Evolutionary conservation across 2,113 vertebrate species (phyloP).

Genomic region (Neotoma lepida): DNA sequence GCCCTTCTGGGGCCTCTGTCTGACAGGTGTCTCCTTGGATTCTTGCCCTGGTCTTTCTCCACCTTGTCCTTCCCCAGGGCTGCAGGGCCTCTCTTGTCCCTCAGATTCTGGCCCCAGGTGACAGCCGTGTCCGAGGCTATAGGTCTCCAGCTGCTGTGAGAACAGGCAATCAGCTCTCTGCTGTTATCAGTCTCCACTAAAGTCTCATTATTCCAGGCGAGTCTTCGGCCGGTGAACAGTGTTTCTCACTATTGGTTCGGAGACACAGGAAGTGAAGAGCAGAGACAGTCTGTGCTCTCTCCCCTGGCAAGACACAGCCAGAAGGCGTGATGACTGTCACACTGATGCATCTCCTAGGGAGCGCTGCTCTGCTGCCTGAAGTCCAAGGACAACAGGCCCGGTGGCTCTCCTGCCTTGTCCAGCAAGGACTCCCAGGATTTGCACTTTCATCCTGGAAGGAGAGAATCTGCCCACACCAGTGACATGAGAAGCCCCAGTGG

Average conservation of each 20-base stretch:
- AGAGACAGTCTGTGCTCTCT: fast-evolving
- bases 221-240: neutral
- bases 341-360: fast-evolving
- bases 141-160: neutral
- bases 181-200: neutral
- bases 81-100: neutral
- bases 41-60: too few relatives aligned
- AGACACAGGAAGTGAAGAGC: fast-evolving
- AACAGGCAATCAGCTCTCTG: too few relatives aligned
- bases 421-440: too few relatives aligned
- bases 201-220: neutral
- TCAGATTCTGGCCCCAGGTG: fast-evolving
- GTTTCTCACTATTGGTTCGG: fast-evolving
- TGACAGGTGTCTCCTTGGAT: neutral
- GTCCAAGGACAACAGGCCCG: neutral
- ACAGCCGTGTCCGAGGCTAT: neutral
- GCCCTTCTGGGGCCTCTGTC: neutral
- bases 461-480: neutral
- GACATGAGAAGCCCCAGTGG: conserved; percentile 1
- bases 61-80: neutral
- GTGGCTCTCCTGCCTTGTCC: fast-evolving
- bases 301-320: neutral
- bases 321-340: neutral
- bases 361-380: too few relatives aligned
- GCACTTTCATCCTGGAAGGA: neutral